These are phyloP conservation scores for Pristionchus mayeri DNA, from an alignment of 2,888 invertebrate species.

Conservation along the genomic window DNA sequence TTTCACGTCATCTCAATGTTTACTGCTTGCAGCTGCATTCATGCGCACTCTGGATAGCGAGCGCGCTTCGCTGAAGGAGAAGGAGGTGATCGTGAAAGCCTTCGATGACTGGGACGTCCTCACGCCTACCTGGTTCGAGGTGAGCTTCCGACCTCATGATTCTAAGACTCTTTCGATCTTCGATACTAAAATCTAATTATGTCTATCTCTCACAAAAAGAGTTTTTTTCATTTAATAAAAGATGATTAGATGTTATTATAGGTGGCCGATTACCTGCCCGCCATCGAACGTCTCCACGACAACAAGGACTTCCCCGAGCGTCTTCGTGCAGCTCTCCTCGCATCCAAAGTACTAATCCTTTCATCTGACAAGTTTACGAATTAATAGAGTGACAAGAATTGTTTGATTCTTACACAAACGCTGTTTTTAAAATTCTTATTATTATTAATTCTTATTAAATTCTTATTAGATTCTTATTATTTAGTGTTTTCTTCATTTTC, in stretches of 20 bases:
- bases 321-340: slow-evolving; percentile 94
- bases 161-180: no score
- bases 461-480: no score
- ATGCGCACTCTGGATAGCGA: slow-evolving; percentile 61
- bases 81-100: slow-evolving; percentile 63
- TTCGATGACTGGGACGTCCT: slow-evolving; percentile 71
- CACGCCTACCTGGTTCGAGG: slow-evolving; percentile 72
- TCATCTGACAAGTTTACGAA: neutral
- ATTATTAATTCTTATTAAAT: no score
- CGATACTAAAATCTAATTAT: no score
- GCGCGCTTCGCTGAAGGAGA: slow-evolving; percentile 56
- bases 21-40: slow-evolving; percentile 65
- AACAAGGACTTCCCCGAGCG: slow-evolving; percentile 89
- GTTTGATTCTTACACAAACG: no score
- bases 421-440: no score
- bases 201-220: no score
- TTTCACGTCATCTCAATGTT: no score
- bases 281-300: slow-evolving; percentile 90
- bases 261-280: slow-evolving; percentile 66
- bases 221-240: no score
- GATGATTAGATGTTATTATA: slow-evolving; percentile 42
- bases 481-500: no score
- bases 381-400: no score
- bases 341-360: slow-evolving; percentile 84
- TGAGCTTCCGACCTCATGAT: no score